These are phyloP conservation scores for Tetramorium parvispinum DNA, from an alignment of 1,140 invertebrate species.

Conservation along the genomic window DNA sequence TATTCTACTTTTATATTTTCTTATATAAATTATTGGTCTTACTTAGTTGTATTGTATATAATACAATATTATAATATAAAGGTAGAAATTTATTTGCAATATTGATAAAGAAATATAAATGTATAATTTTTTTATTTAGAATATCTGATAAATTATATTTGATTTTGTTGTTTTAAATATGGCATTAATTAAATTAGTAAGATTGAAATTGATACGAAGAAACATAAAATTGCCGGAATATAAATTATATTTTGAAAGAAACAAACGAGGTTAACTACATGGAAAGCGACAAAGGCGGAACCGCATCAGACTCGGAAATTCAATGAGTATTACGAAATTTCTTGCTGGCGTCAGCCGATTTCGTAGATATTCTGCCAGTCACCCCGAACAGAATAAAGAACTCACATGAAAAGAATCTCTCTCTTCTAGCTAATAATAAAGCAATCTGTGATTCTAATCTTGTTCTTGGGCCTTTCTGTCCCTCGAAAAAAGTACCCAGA, in stretches of 20 bases:
- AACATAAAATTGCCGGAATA: background rate
- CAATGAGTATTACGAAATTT: constrained; percentile 63
- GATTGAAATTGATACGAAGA: background rate
- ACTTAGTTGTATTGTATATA: background rate
- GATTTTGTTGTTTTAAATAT: background rate
- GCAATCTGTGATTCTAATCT: constrained; percentile 67
- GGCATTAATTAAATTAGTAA: background rate
- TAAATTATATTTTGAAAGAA: constrained; percentile 10
- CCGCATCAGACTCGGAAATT: constrained; percentile 66
- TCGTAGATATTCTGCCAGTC: constrained; percentile 57
- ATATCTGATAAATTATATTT: background rate
- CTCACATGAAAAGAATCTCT: constrained; percentile 42
- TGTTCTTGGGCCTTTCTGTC: constrained; percentile 14
- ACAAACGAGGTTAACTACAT: background rate
- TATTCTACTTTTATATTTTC: background rate
- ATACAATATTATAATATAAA: constrained; percentile 3
- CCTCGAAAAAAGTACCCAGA: constrained; percentile 3
- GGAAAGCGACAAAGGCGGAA: constrained; percentile 20
- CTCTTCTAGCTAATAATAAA: constrained; percentile 49
- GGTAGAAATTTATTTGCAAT: background rate
- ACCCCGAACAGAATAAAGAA: constrained; percentile 23
- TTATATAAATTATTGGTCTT: background rate
- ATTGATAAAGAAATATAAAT: background rate
- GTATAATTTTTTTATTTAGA: background rate
- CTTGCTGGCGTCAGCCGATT: constrained; percentile 30